phyloP scores from a whole-genome alignment of 2,797 vertebrate genomes.

The Periparus ater region DNA sequence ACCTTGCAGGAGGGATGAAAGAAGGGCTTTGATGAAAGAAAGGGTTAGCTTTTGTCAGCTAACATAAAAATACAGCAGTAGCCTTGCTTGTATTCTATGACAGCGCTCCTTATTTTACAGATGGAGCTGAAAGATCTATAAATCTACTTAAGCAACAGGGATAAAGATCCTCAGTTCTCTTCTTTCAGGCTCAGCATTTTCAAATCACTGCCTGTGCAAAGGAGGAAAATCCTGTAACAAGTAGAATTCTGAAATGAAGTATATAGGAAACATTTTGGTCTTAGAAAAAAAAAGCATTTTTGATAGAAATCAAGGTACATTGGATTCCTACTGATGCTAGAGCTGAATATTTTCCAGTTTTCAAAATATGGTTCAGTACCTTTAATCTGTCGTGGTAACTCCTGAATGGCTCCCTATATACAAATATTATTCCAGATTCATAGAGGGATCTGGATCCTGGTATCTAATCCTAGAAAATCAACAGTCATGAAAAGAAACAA shows the following conservation, averaged over 20 bases:
- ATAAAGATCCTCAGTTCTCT: neutral
- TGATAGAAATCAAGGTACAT: neutral
- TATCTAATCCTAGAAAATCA: neutral
- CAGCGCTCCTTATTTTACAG: neutral
- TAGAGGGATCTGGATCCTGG: neutral
- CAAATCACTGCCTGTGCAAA: neutral
- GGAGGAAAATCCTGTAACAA: neutral
- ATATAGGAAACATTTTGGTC: neutral
- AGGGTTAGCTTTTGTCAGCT: neutral
- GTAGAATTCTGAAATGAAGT: neutral
- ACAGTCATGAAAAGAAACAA: neutral
- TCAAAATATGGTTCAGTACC: neutral
- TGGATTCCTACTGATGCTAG: neutral
- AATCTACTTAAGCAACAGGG: neutral
- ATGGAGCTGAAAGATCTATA: neutral
- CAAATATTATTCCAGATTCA: neutral
- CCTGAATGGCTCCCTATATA: neutral
- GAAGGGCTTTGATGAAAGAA: neutral
- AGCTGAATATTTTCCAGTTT: neutral
- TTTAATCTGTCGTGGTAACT: neutral
- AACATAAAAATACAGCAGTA: neutral
- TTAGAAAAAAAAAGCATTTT: neutral
- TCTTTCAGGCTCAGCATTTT: neutral
- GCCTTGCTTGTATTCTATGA: neutral
- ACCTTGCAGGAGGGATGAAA: neutral